Percentiles rank a stretch among this genome's conserved stretches.
Evolutionary conservation across 2,888 invertebrate species (phyloP).

Genomic region (Himalopsyche anomala): DNA sequence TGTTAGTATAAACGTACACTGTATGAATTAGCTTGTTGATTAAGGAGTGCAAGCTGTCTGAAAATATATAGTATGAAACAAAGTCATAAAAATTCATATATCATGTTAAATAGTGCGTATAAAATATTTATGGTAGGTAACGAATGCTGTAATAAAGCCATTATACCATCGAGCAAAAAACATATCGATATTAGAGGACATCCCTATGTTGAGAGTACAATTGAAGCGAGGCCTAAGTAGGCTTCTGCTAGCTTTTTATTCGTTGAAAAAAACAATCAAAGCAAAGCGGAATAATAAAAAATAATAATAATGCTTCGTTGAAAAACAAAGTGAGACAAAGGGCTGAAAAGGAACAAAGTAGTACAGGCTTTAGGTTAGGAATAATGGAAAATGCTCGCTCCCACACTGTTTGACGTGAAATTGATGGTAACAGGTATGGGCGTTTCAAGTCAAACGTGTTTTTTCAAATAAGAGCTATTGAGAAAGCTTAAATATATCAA

Average conservation of each 20-base stretch:
- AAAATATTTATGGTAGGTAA: too few species aligned
- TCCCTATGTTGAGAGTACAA: conserved; percentile 13
- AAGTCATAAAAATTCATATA: too few species aligned
- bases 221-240: conserved; percentile 36
- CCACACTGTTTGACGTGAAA: conserved; percentile 43
- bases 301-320: conserved; percentile 36
- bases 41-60: too few species aligned
- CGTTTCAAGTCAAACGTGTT: background rate
- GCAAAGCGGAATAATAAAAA: conserved; percentile 42
- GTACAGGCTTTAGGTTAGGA: conserved; percentile 38
- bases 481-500: too few species aligned
- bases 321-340: conserved; percentile 40
- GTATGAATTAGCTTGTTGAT: too few species aligned
- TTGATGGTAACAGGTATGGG: conserved; percentile 42
- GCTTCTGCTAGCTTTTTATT: conserved; percentile 42
- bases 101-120: too few species aligned
- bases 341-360: conserved; percentile 43
- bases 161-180: background rate
- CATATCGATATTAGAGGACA: background rate
- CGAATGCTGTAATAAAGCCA: too few species aligned
- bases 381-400: conserved; percentile 43
- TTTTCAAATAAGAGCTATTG: too few species aligned
- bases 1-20: too few species aligned
- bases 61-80: too few species aligned
- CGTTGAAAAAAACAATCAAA: conserved; percentile 39